These are phyloP conservation scores for Diarsia dahlii DNA, from an alignment of 2,888 invertebrate genomes.

Conservation along the genomic window DNA sequence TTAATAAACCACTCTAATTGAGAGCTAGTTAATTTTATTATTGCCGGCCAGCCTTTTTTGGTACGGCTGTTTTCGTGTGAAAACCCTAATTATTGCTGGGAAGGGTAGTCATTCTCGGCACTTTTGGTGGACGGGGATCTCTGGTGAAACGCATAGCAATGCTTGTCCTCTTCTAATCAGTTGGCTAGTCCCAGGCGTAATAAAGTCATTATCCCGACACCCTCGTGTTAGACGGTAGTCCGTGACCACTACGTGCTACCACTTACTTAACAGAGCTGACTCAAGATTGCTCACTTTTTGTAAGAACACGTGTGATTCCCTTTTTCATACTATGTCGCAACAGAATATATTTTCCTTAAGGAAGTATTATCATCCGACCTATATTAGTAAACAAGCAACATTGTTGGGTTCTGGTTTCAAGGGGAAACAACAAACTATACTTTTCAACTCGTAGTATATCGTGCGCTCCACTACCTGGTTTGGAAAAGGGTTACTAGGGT, in stretches of 20 bases:
- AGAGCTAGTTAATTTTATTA: slow-evolving; percentile 24
- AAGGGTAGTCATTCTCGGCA: not conserved
- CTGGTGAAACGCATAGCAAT: not conserved
- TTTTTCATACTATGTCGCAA: not conserved
- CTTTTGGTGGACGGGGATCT: not conserved
- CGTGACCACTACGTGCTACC: slow-evolving; percentile 15
- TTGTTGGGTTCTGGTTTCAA: slow-evolving; percentile 8
- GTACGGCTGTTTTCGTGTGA: not conserved
- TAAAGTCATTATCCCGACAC: slow-evolving; percentile 6
- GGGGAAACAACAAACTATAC: slow-evolving; percentile 19
- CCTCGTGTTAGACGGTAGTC: not conserved
- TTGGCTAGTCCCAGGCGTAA: not conserved
- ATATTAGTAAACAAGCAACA: slow-evolving; percentile 20
- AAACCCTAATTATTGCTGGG: not conserved
- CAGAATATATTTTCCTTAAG: not conserved
- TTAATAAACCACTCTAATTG: slow-evolving; percentile 26
- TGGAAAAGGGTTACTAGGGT: slow-evolving; percentile 27
- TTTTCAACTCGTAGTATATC: slow-evolving; percentile 27
- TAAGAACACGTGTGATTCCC: not conserved
- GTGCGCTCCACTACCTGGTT: slow-evolving; percentile 38
- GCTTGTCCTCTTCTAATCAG: not conserved
- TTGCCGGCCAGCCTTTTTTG: not conserved
- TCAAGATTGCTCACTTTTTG: not conserved
- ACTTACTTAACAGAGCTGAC: too few relatives aligned
- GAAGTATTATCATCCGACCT: not conserved